Evolutionary conservation across 2,113 vertebrate genomes (phyloP), one percentile per base, ranked within the genome.

Genomic region (Actenoides lindsayi): DNA sequence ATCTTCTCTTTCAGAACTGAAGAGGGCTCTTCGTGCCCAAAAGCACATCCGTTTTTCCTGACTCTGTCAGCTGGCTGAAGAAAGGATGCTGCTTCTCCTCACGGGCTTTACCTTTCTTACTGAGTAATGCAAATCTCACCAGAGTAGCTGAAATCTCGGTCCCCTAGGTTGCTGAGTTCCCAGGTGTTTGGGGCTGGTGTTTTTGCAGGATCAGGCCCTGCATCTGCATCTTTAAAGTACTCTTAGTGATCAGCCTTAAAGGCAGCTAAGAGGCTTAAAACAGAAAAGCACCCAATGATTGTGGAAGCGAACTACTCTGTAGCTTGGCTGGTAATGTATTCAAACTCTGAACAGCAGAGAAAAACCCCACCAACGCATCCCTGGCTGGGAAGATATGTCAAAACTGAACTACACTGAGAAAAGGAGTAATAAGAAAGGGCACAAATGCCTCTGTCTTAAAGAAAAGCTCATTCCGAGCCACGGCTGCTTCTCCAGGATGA

Each of bases 371-470:
- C 3, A 51, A 51, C 50, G 1, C 30, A 95, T 39, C 7, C 17
- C n/a, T 94, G 31, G 28, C 64, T 70, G 15, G 60, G 48, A 89
- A 89, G 44, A 87, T 81, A 60, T 71, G 80, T 92, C 90, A 95
- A 93, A 96, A 75, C 19, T 53, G 80, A 94, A 69, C 39, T 84
- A 71, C 9, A 64, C 39, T 30, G 27, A 95, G 77, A 83, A 93
- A 96, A 88, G 42, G 19, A 93, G 82, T 63, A 94, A 81, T 86
- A 90, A 94, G 80, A 93, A 95, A 83, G 73, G 35, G 83, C 73
- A 89, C 76, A 94, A 96, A 90, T 92, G 46, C 76, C 46, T 90
- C 73, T 65, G 39, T 92, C 73, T 95, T 90, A 92, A 92, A 92
- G 71, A 78, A 88, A 89, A 96, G 48, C 95, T 93, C 44, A 92